Percentiles rank a stretch among this genome's conserved stretches.
Conservation (phyloP, 2,888 invertebrate species). For the Latheticus oryzae region DNA sequence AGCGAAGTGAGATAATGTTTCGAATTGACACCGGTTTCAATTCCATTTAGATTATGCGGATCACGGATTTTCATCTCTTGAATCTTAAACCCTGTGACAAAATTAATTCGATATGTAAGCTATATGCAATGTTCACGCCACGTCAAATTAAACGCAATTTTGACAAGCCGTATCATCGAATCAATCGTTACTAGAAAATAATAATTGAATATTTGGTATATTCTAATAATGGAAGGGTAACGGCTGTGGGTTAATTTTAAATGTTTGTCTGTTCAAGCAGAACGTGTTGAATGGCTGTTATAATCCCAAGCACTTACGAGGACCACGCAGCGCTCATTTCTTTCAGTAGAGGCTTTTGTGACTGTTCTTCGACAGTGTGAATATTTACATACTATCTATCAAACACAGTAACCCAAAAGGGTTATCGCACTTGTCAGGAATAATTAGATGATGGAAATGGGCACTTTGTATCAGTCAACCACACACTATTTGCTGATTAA, state of each 20-base stretch:
- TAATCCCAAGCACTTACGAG: slow-evolving; percentile 18
- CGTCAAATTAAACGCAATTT: slow-evolving; percentile 35
- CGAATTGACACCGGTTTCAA: slow-evolving; percentile 65
- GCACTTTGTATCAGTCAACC: slow-evolving; percentile 67
- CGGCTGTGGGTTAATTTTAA: slow-evolving; percentile 3
- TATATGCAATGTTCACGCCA: slow-evolving; percentile 43
- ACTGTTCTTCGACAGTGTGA: slow-evolving; percentile 33
- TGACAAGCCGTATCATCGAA: slow-evolving; percentile 30
- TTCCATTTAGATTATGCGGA: slow-evolving; percentile 63
- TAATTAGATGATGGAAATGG: slow-evolving; percentile 66
- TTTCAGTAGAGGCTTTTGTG: slow-evolving; percentile 30
- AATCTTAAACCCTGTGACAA: slow-evolving; percentile 59
- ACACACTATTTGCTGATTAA: slow-evolving; percentile 66
- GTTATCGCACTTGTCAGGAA: slow-evolving; percentile 63
- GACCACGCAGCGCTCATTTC: slow-evolving; percentile 13
- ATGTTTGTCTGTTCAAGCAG: slow-evolving; percentile 16
- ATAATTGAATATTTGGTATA: slow-evolving; percentile 6
- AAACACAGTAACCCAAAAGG: slow-evolving; percentile 63
- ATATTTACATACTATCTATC: slow-evolving; percentile 59
- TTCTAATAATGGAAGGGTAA: neutral
- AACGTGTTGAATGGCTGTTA: slow-evolving; percentile 21
- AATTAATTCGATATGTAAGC: slow-evolving; percentile 59
- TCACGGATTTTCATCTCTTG: slow-evolving; percentile 62
- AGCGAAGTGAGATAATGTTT: slow-evolving; percentile 60
- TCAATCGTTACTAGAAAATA: slow-evolving; percentile 10